phyloP scores from a whole-genome alignment of 2,888 invertebrate genomes.

The Agrotis ipsilon region DNA sequence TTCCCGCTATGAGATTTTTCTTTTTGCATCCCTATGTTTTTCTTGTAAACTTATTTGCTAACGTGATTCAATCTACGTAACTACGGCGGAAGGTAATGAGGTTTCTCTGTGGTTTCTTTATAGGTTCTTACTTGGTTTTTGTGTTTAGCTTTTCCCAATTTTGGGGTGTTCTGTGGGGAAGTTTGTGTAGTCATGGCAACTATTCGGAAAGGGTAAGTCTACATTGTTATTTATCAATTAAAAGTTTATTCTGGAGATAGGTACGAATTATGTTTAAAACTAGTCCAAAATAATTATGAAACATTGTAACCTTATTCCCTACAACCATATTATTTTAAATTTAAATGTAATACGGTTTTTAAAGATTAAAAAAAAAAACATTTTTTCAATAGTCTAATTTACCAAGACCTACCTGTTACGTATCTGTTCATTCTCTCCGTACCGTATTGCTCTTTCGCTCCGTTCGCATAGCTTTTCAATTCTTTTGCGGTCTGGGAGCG shows the following conservation, averaged over 20 bases:
- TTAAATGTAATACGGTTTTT: no score
- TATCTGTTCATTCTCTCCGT: slow-evolving; percentile 11
- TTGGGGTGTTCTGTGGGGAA: slow-evolving; percentile 17
- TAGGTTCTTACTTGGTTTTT: slow-evolving; percentile 44
- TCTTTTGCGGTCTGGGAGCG: slow-evolving; percentile 49
- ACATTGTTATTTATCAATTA: not conserved
- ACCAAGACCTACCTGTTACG: slow-evolving; percentile 20
- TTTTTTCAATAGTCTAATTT: slow-evolving; percentile 10
- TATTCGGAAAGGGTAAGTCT: not conserved
- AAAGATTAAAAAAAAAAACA: no score
- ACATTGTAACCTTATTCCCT: not conserved
- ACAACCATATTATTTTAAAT: no score
- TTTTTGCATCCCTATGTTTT: slow-evolving; percentile 64
- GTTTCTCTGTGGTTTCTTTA: slow-evolving; percentile 56
- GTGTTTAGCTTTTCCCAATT: slow-evolving; percentile 39
- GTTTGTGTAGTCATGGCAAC: slow-evolving; percentile 3
- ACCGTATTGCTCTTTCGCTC: slow-evolving; percentile 28
- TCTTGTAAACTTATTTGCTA: slow-evolving; percentile 61
- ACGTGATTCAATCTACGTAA: slow-evolving; percentile 63
- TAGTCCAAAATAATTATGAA: not conserved
- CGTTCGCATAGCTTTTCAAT: slow-evolving; percentile 49
- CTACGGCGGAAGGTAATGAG: slow-evolving; percentile 64
- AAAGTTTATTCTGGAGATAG: slow-evolving; percentile 4
- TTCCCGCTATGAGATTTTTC: slow-evolving; percentile 63
- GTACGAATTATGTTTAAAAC: not conserved